Conservation (phyloP, 2,113 vertebrate species). For the Sander lucioperca region DNA sequence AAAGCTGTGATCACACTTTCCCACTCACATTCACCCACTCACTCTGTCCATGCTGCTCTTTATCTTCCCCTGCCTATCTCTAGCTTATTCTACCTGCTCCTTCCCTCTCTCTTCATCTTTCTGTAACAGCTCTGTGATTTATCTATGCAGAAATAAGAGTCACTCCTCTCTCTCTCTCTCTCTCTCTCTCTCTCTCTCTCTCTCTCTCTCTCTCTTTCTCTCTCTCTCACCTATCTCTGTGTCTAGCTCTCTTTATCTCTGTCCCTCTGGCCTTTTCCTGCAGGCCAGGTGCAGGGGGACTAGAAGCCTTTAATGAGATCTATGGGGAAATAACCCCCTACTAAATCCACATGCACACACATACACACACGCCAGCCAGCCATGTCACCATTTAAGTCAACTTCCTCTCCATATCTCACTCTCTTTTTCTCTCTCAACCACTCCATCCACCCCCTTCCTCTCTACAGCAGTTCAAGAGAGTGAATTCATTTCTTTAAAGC, state of each 20-base stretch:
- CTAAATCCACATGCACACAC: not conserved
- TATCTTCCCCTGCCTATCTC: constrained; percentile 61
- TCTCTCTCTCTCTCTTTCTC: constrained; percentile 32
- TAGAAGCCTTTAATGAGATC: constrained; percentile 80
- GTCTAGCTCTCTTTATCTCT: constrained; percentile 9
- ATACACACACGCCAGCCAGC: constrained; percentile 3
- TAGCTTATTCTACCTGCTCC: constrained; percentile 49
- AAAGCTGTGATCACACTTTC: constrained; percentile 74
- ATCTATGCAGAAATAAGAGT: constrained; percentile 52
- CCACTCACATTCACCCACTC: constrained; percentile 73
- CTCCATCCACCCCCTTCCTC: constrained; percentile 17
- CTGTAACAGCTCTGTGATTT: constrained; percentile 43
- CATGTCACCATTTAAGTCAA: constrained; percentile 41
- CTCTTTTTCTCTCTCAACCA: constrained; percentile 5
- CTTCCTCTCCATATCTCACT: constrained; percentile 18
- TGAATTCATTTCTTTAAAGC: constrained; percentile 22
- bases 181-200: constrained; percentile 1
- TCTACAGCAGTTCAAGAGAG: constrained; percentile 20
- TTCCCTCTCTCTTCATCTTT: constrained; percentile 31
- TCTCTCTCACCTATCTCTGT: not conserved
- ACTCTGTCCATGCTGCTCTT: constrained; percentile 64
- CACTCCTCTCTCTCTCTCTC: constrained; percentile 5
- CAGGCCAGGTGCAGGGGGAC: constrained; percentile 67
- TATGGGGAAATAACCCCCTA: constrained; percentile 72
- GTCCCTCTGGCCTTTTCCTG: constrained; percentile 61